phyloP scores from a whole-genome alignment of 2,797 vertebrate species.

The Tolypeutes matacus region DNA sequence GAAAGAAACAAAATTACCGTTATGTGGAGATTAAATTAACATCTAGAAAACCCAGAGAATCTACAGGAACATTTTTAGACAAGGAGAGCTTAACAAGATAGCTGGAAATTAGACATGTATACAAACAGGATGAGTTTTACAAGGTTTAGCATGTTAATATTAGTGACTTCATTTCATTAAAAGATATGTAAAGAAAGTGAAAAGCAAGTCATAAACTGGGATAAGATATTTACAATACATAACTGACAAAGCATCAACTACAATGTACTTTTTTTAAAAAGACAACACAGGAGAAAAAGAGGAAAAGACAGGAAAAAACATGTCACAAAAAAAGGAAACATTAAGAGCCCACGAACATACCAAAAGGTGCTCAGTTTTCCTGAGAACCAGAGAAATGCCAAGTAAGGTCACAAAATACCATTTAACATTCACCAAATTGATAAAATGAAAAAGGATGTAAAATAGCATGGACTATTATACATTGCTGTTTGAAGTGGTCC shows the following conservation, averaged over 20 bases:
- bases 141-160: background rate
- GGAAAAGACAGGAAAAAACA: background rate
- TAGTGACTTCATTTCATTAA: background rate
- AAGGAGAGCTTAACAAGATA: background rate
- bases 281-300: background rate
- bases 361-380: background rate
- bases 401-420: constrained; percentile 3
- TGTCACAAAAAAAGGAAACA: constrained; percentile 23
- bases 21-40: background rate
- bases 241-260: background rate
- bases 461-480: background rate
- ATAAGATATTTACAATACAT: background rate
- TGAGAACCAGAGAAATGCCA: constrained; percentile 1
- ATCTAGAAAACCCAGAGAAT: background rate
- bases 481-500: background rate
- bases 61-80: background rate
- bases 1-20: background rate
- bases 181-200: background rate
- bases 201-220: background rate
- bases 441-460: background rate
- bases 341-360: background rate
- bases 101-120: background rate
- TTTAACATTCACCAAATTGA: background rate
- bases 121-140: background rate
- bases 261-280: background rate